phyloP scores from a whole-genome alignment of 1,140 invertebrate species.

The Cheumatopsyche charites region DNA sequence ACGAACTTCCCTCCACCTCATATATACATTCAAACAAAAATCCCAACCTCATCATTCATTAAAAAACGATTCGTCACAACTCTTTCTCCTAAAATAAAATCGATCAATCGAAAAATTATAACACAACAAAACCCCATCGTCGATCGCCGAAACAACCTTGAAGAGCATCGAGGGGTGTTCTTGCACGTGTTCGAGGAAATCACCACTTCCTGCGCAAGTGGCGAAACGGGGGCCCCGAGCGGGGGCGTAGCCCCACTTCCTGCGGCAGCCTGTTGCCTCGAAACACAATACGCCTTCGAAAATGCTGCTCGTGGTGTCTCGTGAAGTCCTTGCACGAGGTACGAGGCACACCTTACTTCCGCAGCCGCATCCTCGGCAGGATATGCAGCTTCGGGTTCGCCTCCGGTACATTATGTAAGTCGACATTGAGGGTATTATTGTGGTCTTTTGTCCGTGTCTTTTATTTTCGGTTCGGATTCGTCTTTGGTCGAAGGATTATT shows the following conservation, averaged over 20 bases:
- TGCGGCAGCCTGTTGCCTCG: conserved; percentile 35
- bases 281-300: no score
- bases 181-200: conserved; percentile 33
- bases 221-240: conserved; percentile 2
- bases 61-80: no score
- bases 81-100: no score
- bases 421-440: conserved; percentile 4
- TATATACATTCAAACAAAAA: no score
- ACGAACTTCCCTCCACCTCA: no score
- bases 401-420: conserved; percentile 15
- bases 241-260: conserved; percentile 27
- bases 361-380: conserved; percentile 20
- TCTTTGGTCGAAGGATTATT: background rate
- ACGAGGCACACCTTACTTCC: conserved; percentile 37
- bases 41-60: no score
- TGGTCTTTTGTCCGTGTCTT: background rate
- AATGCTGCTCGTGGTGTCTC: no score
- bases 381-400: conserved; percentile 15
- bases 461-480: background rate
- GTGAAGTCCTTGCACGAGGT: no score
- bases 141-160: no score
- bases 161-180: background rate
- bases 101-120: no score
- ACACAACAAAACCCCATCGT: no score
- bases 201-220: conserved; percentile 27